A percentile compares a stretch with the other conserved stretches of the same genome.
These are phyloP conservation scores for Ectropis grisescens DNA, from an alignment of 1,140 invertebrate genomes.

Conservation along the genomic window DNA sequence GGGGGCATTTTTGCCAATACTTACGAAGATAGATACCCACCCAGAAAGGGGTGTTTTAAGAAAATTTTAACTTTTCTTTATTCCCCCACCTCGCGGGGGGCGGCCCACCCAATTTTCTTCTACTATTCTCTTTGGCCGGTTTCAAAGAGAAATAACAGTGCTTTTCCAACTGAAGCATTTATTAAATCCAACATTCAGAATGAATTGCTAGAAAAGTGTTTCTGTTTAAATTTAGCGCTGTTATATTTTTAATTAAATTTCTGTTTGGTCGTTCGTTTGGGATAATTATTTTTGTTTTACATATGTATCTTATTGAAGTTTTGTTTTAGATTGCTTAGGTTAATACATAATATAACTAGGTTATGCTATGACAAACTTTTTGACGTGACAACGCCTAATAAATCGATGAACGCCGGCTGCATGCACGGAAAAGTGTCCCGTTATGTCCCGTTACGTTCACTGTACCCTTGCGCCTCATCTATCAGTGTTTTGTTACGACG, in stretches of 20 bases:
- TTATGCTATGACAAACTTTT: too few relatives aligned
- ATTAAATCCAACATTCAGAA: constrained; percentile 54
- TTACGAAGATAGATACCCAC: constrained; percentile 56
- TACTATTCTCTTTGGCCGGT: constrained; percentile 54
- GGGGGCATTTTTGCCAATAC: constrained; percentile 61
- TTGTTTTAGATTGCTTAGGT: too few relatives aligned
- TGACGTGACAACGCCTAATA: too few relatives aligned
- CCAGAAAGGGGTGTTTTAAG: constrained; percentile 36
- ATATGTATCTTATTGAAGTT: too few relatives aligned
- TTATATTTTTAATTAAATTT: constrained; percentile 4
- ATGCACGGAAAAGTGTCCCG: too few relatives aligned
- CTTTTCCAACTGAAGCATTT: constrained; percentile 45
- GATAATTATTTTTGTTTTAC: too few relatives aligned
- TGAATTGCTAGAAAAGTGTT: constrained; percentile 51
- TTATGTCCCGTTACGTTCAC: too few relatives aligned
- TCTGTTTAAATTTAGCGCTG: constrained; percentile 20
- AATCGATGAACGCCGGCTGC: too few relatives aligned
- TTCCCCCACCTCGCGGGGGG: constrained; percentile 23
- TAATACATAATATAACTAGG: too few relatives aligned
- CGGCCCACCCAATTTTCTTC: constrained; percentile 46
- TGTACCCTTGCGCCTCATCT: too few relatives aligned
- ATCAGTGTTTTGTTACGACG: too few relatives aligned
- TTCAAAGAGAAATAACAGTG: constrained; percentile 53
- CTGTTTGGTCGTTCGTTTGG: too few relatives aligned
- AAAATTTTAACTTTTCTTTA: constrained; percentile 68